A percentile compares a stretch with the other conserved stretches of the same genome.
Conservation (phyloP, 2,113 vertebrate species). For the Benitochromis conjunctus region DNA sequence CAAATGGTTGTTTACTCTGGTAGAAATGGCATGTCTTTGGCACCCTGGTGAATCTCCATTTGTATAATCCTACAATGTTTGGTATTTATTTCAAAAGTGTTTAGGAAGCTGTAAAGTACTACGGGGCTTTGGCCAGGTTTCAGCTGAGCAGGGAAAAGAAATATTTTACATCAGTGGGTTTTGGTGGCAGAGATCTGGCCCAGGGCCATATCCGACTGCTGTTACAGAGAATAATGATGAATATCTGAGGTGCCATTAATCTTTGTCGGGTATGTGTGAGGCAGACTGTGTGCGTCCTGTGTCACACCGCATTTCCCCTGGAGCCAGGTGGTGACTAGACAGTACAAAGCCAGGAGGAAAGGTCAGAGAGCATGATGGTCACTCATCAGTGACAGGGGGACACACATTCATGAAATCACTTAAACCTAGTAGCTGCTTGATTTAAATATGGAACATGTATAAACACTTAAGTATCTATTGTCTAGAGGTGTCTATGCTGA, state of each 20-base stretch:
- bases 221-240: constrained; percentile 61
- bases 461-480: neutral
- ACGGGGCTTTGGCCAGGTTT: constrained; percentile 7
- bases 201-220: constrained; percentile 49
- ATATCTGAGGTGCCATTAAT: constrained; percentile 57
- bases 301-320: constrained; percentile 34
- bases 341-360: constrained; percentile 56
- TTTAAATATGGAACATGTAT: neutral
- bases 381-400: constrained; percentile 3
- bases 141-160: constrained; percentile 2
- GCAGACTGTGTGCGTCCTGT: constrained; percentile 26
- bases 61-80: neutral
- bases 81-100: neutral
- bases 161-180: constrained; percentile 29
- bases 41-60: neutral
- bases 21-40: neutral
- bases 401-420: constrained; percentile 8
- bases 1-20: neutral
- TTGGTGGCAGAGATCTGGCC: constrained; percentile 30
- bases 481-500: neutral
- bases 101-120: neutral
- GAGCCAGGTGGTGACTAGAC: constrained; percentile 70
- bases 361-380: constrained; percentile 42
- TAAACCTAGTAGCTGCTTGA: neutral
- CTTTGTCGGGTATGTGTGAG: constrained; percentile 57